These are phyloP conservation scores for Miltochrista miniata DNA, from an alignment of 2,888 invertebrate genomes.

Conservation along the genomic window DNA sequence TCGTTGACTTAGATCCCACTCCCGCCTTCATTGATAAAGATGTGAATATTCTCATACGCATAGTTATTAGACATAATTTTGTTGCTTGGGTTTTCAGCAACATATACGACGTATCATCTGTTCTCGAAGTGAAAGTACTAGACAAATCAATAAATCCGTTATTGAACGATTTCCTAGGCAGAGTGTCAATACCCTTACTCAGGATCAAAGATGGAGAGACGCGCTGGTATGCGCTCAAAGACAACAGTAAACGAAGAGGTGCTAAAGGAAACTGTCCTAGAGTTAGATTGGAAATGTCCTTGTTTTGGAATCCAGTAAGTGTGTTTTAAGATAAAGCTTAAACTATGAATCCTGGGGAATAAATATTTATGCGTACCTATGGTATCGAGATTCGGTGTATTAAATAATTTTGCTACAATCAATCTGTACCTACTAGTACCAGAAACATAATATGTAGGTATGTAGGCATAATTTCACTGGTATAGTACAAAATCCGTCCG, in stretches of 20 bases:
- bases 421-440: too few relatives aligned
- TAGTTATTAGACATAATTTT: too few relatives aligned
- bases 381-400: too few relatives aligned
- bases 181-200: constrained; percentile 66
- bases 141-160: constrained; percentile 55
- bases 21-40: not conserved
- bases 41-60: not conserved
- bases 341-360: too few relatives aligned
- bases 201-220: constrained; percentile 57
- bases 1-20: too few relatives aligned
- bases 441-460: too few relatives aligned
- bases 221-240: constrained; percentile 71
- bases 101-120: constrained; percentile 68
- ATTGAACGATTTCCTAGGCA: constrained; percentile 56
- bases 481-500: too few relatives aligned
- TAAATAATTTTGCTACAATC: too few relatives aligned
- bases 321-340: too few relatives aligned
- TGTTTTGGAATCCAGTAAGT: constrained; percentile 74
- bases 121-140: constrained; percentile 62
- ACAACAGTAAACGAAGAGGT: constrained; percentile 52
- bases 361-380: too few relatives aligned
- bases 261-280: constrained; percentile 73
- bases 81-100: constrained; percentile 52
- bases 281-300: constrained; percentile 62
- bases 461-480: too few relatives aligned